A percentile compares a stretch with the other conserved stretches of the same genome.
These are phyloP conservation scores for Eueides isabella DNA, from an alignment of 1,140 invertebrate species.

Conservation along the genomic window DNA sequence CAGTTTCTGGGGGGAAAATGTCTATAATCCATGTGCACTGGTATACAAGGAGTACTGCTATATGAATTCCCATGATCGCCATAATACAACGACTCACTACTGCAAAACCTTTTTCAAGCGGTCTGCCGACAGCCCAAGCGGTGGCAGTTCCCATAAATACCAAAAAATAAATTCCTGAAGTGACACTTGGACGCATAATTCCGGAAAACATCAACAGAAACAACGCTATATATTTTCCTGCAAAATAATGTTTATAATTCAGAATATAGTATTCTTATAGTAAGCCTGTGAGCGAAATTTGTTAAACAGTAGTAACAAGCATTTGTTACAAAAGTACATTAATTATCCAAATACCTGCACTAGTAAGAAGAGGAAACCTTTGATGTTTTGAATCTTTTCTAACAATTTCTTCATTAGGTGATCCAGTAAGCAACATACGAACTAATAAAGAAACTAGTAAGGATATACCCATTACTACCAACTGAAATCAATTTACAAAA, in stretches of 20 bases:
- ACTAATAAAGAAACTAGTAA: conserved; percentile 69
- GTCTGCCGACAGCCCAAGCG: conserved; percentile 93
- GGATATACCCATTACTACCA: conserved; percentile 67
- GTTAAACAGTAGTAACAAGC: not conserved
- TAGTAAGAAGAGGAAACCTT: conserved; percentile 62
- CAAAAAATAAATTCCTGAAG: conserved; percentile 92
- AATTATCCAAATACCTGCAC: conserved; percentile 51
- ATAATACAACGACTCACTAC: conserved; percentile 88
- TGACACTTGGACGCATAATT: conserved; percentile 89
- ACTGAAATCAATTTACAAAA: conserved; percentile 46
- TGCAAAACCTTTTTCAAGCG: conserved; percentile 88
- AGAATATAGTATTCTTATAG: not conserved
- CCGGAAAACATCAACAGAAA: conserved; percentile 90
- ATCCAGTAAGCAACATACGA: conserved; percentile 54
- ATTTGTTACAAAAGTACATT: not conserved
- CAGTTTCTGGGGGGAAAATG: conserved; percentile 86
- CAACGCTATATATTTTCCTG: conserved; percentile 88
- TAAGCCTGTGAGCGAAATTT: not conserved
- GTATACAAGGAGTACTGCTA: conserved; percentile 90
- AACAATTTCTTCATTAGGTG: conserved; percentile 36
- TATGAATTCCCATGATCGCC: conserved; percentile 89
- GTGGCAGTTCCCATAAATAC: conserved; percentile 93
- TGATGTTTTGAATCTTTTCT: conserved; percentile 66
- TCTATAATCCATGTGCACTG: conserved; percentile 93
- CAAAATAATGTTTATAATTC: not conserved